A percentile compares a stretch with the other conserved stretches of the same genome.
These are phyloP conservation scores for Willowsia nigromaculata DNA, from an alignment of 2,888 invertebrate species.

Conservation along the genomic window DNA sequence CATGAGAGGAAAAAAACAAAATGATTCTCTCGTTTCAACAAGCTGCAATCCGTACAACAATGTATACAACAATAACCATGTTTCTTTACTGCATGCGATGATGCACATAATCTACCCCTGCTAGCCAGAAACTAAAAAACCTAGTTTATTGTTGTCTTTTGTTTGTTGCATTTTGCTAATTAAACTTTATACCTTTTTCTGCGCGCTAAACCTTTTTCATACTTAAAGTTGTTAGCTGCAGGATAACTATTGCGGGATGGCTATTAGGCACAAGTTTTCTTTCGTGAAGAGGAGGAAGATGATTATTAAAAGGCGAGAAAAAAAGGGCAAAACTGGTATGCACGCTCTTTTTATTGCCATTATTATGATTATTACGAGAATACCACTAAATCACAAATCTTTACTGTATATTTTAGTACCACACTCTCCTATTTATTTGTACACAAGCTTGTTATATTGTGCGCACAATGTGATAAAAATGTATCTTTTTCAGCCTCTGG, in stretches of 20 bases:
- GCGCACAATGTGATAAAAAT: neutral
- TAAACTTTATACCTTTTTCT: conserved; percentile 6
- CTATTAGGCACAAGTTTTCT: conserved; percentile 49
- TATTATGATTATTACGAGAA: neutral
- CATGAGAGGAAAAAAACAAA: neutral
- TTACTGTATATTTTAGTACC: neutral
- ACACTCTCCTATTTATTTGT: conserved; percentile 15
- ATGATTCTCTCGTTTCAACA: neutral
- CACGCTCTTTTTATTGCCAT: neutral
- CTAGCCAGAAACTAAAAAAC: neutral
- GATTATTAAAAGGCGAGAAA: conserved; percentile 56
- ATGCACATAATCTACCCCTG: neutral
- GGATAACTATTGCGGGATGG: neutral
- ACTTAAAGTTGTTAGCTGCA: neutral
- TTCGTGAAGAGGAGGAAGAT: conserved; percentile 16
- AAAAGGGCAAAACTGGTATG: conserved; percentile 56
- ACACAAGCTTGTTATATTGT: conserved; percentile 10
- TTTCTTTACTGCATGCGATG: neutral
- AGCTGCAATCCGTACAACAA: neutral
- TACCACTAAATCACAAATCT: neutral
- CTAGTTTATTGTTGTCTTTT: neutral
- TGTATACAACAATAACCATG: neutral
- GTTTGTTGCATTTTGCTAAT: neutral
- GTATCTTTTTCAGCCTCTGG: too few relatives aligned
- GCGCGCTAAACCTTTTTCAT: neutral